A percentile compares a stretch with the other conserved stretches of the same genome.
Evolutionary conservation across 1,140 invertebrate genomes (phyloP).

Genomic region (Bombus confusus): DNA sequence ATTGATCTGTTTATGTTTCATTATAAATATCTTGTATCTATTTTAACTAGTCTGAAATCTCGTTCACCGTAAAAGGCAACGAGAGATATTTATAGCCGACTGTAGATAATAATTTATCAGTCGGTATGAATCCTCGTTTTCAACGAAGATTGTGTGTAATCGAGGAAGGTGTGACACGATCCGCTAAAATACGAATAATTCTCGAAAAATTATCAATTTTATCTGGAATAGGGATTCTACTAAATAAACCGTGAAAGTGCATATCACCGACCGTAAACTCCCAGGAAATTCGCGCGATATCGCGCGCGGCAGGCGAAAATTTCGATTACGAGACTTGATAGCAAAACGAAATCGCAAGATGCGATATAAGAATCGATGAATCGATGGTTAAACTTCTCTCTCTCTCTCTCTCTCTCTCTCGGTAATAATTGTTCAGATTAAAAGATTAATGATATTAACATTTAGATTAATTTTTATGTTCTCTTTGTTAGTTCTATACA

Average conservation of each 20-base stretch:
- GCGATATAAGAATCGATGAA: not conserved
- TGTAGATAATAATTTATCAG: too few relatives aligned
- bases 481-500: too few relatives aligned
- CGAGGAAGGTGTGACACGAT: conserved; percentile 9
- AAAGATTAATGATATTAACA: too few relatives aligned
- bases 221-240: not conserved
- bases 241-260: conserved; percentile 45
- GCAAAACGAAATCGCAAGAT: not conserved
- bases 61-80: too few relatives aligned
- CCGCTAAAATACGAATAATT: not conserved
- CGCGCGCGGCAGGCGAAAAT: not conserved
- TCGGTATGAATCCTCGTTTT: conserved; percentile 25
- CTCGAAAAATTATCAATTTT: not conserved
- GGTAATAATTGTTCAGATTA: too few relatives aligned
- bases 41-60: too few relatives aligned
- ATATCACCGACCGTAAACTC: not conserved
- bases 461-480: too few relatives aligned
- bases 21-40: too few relatives aligned
- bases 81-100: too few relatives aligned
- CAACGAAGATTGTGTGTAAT: conserved; percentile 2
- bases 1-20: too few relatives aligned
- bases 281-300: not conserved
- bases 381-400: not conserved
- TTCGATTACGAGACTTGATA: not conserved
- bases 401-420: too few relatives aligned